Evolutionary conservation across 1,140 invertebrate genomes (phyloP).

Genomic region (Brachionus calyciflorus): DNA sequence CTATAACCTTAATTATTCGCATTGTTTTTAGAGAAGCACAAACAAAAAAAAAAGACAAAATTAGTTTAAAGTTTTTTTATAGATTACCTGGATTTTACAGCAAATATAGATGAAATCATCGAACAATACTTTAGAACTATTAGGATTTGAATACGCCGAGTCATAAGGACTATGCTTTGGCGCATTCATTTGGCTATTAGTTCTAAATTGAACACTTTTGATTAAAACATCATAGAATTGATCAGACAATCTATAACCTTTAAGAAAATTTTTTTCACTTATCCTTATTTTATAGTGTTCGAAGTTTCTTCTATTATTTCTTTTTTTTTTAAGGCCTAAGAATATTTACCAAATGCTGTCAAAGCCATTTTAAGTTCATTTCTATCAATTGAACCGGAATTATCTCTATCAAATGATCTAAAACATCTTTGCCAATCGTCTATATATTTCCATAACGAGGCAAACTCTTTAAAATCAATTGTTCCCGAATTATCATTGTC

Average conservation of each 20-base stretch:
- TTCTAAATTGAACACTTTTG: slow-evolving; percentile 79
- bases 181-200: neutral
- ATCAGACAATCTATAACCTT: slow-evolving; percentile 73
- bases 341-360: slow-evolving; percentile 74
- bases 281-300: neutral
- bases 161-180: neutral
- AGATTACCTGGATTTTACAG: slow-evolving; percentile 71
- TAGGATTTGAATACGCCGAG: slow-evolving; percentile 61
- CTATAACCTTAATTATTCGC: slow-evolving; percentile 65
- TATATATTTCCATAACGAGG: slow-evolving; percentile 92
- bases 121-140: slow-evolving; percentile 82
- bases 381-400: slow-evolving; percentile 90
- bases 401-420: slow-evolving; percentile 85
- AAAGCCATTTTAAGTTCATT: slow-evolving; percentile 83
- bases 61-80: neutral
- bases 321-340: neutral
- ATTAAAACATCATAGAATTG: slow-evolving; percentile 76
- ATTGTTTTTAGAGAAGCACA: no score
- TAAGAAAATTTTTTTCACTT: neutral
- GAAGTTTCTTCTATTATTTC: slow-evolving; percentile 8
- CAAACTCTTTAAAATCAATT: slow-evolving; percentile 91
- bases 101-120: slow-evolving; percentile 98
- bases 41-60: slow-evolving; percentile 39
- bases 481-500: slow-evolving; percentile 82
- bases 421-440: slow-evolving; percentile 98